Evolutionary conservation across 1,140 invertebrate genomes (phyloP).

Genomic region (Colletes gigas): DNA sequence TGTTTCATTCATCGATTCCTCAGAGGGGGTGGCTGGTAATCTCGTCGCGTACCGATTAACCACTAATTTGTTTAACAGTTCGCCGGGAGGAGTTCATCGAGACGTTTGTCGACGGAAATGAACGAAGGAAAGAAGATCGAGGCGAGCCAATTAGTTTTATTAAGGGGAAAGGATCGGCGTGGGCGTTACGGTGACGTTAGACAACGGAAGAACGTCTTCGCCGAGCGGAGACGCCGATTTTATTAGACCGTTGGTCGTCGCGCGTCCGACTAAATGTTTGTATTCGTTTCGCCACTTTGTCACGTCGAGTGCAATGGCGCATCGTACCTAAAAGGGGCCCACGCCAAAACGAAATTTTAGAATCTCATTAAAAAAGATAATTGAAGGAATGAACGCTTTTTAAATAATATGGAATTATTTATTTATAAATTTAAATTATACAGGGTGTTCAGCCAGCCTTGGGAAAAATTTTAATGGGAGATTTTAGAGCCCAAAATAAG

Average conservation of each 20-base stretch:
- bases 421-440: no score
- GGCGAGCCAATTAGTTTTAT: slow-evolving; percentile 59
- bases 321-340: no score
- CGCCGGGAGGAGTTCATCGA: not conserved
- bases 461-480: no score
- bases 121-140: slow-evolving; percentile 20
- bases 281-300: slow-evolving; percentile 50
- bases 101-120: slow-evolving; percentile 24
- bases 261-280: slow-evolving; percentile 55
- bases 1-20: not conserved
- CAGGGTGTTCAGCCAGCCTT: no score
- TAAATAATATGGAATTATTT: no score
- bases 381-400: no score
- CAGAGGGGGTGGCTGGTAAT: no score
- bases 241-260: slow-evolving; percentile 69
- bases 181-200: slow-evolving; percentile 22
- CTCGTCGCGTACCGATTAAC: not conserved
- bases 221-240: slow-evolving; percentile 57
- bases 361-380: no score
- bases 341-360: no score
- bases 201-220: slow-evolving; percentile 45
- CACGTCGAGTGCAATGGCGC: not conserved
- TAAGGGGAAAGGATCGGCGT: slow-evolving; percentile 24
- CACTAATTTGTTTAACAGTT: slow-evolving; percentile 1
- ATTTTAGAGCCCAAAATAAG: no score